phyloP scores from a whole-genome alignment of 2,888 invertebrate species.

The Eupelmus urozonus region DNA sequence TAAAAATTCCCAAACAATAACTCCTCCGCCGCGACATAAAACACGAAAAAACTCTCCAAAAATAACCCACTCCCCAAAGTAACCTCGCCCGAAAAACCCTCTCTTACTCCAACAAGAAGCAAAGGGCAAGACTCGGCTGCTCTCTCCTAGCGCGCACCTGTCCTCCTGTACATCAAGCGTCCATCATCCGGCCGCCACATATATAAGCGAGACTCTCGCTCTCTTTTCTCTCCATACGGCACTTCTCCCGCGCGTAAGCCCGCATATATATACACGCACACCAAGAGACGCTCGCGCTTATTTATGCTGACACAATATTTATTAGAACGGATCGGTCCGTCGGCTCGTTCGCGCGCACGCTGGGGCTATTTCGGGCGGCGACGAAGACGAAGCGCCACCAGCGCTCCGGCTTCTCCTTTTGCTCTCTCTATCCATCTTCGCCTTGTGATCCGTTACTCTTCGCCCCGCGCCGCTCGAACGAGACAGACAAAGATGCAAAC shows the following conservation, averaged over 20 bases:
- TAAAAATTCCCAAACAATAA: no score
- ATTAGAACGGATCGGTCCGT: constrained; percentile 76
- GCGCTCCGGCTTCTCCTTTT: neutral
- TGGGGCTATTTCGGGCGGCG: constrained; percentile 47
- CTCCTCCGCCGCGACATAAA: no score
- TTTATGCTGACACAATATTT: constrained; percentile 78
- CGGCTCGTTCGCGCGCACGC: constrained; percentile 45
- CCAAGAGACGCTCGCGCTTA: constrained; percentile 69
- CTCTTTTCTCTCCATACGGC: neutral
- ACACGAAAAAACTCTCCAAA: no score
- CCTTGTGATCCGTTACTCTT: neutral
- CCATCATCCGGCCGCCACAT: constrained; percentile 70
- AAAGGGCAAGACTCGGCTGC: neutral
- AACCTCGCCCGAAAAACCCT: no score
- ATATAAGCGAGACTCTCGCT: constrained; percentile 22
- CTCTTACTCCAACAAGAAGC: no score
- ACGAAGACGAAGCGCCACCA: constrained; percentile 61
- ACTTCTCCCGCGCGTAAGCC: neutral
- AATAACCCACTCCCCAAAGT: no score
- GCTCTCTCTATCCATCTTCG: neutral
- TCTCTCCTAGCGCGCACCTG: constrained; percentile 69
- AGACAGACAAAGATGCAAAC: no score
- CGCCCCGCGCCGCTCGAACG: no score
- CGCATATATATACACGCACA: constrained; percentile 57
- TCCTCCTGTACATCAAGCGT: constrained; percentile 75